Evolutionary conservation across 1,140 invertebrate species (phyloP), one percentile per base, ranked within the genome.

Genomic region (Planococcus citri): DNA sequence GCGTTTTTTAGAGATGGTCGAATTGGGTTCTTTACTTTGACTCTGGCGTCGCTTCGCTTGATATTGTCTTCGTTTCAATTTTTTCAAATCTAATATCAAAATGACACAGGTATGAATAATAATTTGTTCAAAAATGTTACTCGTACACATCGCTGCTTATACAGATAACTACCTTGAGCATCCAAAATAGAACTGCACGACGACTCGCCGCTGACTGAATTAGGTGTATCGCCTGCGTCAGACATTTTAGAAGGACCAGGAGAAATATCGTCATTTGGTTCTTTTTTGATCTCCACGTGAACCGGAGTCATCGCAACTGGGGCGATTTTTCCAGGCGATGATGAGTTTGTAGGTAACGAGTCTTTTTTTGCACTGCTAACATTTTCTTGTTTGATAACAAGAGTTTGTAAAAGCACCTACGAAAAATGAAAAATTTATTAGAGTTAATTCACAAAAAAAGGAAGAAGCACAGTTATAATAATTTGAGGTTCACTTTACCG

Each of bases 31-130:
- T 72, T 85, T 87, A 27, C 84, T 83, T 72, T 82, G 84, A 75
- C 84, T 88, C 75, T 86, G 86, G 68, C 87, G 80, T 27, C 90
- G 80, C 75, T 92, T 92, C 75, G 91, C 89, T 76, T 92, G 89
- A 75, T 91, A 90, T 76, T 91, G 87, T 60, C 90, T 81, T 33
- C 91, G 81, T 76, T 91, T 91, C 70, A 87, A 79, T 77, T 90
- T 91, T 72, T 91, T 71, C 58, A 71, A 61, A 57, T 72, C 70
- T 64, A 14, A n/a, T n/a, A n/a, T n/a, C n/a, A n/a, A n/a, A n/a
- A 10, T 58, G 27, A 58, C 9, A 24, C 10, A 9, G 60, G 9
- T 10, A 61, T 20, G 60, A 68, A 71, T 14, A 57, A 64, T 51
- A n/a, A n/a, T n/a, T n/a, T n/a, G n/a, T n/a, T n/a, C n/a, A n/a